Evolutionary conservation across 2,888 invertebrate genomes (phyloP).

Genomic region (Pecten maximus): DNA sequence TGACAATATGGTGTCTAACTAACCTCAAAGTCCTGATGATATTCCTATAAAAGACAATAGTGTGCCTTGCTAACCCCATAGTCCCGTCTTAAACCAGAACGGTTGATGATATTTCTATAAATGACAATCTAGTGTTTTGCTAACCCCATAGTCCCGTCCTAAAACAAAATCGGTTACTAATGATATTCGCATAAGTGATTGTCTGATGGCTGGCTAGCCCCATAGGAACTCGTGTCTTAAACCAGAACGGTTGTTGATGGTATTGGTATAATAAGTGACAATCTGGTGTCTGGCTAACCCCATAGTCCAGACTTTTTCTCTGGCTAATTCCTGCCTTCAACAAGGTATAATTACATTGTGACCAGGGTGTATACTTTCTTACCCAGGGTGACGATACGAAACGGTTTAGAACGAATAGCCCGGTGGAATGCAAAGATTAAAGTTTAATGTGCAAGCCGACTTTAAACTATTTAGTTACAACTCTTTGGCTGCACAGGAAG

Average conservation of each 20-base stretch:
- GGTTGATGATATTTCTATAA: too few relatives aligned
- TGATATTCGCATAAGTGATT: too few relatives aligned
- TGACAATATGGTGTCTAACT: neutral
- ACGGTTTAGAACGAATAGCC: neutral
- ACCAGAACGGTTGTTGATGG: neutral
- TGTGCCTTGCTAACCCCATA: neutral
- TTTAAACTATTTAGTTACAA: constrained; percentile 26
- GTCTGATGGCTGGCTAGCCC: too few relatives aligned
- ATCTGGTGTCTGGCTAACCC: neutral
- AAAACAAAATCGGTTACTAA: too few relatives aligned
- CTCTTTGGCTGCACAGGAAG: neutral
- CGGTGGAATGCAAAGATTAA: constrained; percentile 27
- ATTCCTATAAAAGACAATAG: neutral
- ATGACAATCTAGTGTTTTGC: too few relatives aligned
- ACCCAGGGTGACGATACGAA: neutral
- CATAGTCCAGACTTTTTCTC: neutral
- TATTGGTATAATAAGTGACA: neutral
- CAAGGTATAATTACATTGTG: neutral
- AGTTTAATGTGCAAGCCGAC: constrained; percentile 30
- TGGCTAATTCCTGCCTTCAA: neutral
- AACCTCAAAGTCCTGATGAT: neutral
- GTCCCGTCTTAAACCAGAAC: neutral
- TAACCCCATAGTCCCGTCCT: too few relatives aligned
- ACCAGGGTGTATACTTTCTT: neutral
- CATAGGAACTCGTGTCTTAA: neutral